Evolutionary conservation across 23 tunicate genomes (phyloP).

Genomic region (Halocynthia aurantium): DNA sequence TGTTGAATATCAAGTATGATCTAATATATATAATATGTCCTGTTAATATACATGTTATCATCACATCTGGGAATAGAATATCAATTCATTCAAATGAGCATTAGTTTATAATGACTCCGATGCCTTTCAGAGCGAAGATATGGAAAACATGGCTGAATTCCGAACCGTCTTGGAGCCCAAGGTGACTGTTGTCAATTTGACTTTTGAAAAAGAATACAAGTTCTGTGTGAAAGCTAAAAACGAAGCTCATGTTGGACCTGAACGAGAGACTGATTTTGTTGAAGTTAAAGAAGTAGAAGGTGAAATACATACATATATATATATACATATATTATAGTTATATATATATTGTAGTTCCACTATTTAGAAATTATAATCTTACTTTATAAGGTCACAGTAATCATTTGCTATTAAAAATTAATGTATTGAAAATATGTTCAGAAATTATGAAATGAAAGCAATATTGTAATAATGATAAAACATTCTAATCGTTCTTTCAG

Average conservation of each 20-base stretch:
- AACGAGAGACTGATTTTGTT: slow-evolving; percentile 29
- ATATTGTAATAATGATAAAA: too few relatives aligned
- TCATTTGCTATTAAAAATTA: too few relatives aligned
- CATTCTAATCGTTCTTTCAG: background rate
- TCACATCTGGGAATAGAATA: background rate
- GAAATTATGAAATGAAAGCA: too few relatives aligned
- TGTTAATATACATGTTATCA: background rate
- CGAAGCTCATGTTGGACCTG: slow-evolving; percentile 19
- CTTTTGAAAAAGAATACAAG: slow-evolving; percentile 13
- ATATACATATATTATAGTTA: too few relatives aligned
- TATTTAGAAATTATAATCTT: too few relatives aligned
- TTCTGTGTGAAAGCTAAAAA: slow-evolving; percentile 42
- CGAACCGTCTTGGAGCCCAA: slow-evolving; percentile 32
- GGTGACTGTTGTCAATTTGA: slow-evolving; percentile 24
- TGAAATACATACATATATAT: background rate
- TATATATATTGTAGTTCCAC: too few relatives aligned
- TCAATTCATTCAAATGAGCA: background rate
- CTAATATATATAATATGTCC: background rate
- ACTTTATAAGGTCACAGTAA: too few relatives aligned
- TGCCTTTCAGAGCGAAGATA: slow-evolving; percentile 45
- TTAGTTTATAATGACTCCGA: background rate
- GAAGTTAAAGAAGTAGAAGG: slow-evolving; percentile 27
- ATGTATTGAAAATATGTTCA: too few relatives aligned
- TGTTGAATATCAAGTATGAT: slow-evolving; percentile 40
- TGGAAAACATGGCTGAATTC: slow-evolving; percentile 53